Percentiles rank a stretch among this genome's conserved stretches.
These are phyloP conservation scores for Phoxinus phoxinus DNA, from an alignment of 2,113 vertebrate genomes.

Conservation along the genomic window DNA sequence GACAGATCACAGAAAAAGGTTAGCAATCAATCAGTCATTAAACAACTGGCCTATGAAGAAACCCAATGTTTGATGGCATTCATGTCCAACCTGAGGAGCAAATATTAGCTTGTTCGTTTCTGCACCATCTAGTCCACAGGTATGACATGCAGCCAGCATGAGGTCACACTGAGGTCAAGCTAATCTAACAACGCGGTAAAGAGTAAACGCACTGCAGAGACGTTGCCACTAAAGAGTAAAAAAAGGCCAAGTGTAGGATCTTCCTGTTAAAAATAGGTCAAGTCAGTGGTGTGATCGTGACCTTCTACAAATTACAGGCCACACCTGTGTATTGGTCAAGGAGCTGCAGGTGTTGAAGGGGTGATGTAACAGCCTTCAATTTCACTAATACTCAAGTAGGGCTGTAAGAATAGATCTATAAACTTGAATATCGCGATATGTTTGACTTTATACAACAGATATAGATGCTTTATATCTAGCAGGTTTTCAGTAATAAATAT, in stretches of 20 bases:
- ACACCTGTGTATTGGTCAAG: conserved; percentile 56
- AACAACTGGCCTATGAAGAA: neutral
- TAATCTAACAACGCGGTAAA: neutral
- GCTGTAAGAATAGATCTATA: too few relatives aligned
- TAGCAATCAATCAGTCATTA: neutral
- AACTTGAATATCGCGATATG: too few relatives aligned
- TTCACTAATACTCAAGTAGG: conserved; percentile 61
- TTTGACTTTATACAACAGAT: too few relatives aligned
- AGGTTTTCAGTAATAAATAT: too few relatives aligned
- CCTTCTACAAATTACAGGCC: conserved; percentile 72
- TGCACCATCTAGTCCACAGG: neutral
- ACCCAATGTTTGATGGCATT: neutral
- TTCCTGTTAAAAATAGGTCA: conserved; percentile 6
- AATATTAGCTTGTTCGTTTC: conserved; percentile 27
- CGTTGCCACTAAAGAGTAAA: neutral
- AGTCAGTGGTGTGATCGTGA: conserved; percentile 65
- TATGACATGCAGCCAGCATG: neutral
- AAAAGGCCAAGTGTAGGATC: neutral
- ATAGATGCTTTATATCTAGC: too few relatives aligned
- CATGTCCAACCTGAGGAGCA: neutral
- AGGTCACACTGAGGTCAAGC: neutral
- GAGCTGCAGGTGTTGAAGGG: conserved; percentile 59
- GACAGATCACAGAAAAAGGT: conserved; percentile 9
- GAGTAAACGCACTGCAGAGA: neutral
- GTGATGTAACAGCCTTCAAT: conserved; percentile 64